These are phyloP conservation scores for Drosophila bocki DNA, from an alignment of 1,140 invertebrate species.

Conservation along the genomic window DNA sequence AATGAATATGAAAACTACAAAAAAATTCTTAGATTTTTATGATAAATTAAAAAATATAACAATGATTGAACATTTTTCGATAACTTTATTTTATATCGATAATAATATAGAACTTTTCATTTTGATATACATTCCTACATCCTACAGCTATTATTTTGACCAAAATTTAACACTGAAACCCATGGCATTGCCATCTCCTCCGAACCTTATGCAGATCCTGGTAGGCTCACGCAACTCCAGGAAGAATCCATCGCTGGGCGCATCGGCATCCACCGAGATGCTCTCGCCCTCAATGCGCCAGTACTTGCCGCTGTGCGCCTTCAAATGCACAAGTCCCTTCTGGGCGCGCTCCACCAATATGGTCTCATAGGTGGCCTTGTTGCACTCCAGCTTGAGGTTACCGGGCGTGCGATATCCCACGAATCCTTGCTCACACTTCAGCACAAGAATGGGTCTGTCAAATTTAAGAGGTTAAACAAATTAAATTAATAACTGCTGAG, in stretches of 20 bases:
- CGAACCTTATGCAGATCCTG: conserved; percentile 92
- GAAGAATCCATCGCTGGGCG: conserved; percentile 94
- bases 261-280: conserved; percentile 93
- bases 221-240: conserved; percentile 96
- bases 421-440: conserved; percentile 98
- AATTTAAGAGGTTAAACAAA: background rate
- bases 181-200: background rate
- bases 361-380: conserved; percentile 97
- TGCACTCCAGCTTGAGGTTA: conserved; percentile 95
- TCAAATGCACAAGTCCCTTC: conserved; percentile 96
- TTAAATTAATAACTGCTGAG: background rate
- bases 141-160: background rate
- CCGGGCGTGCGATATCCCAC: conserved; percentile 94
- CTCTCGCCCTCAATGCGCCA: conserved; percentile 95
- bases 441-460: conserved; percentile 93
- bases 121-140: background rate
- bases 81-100: background rate
- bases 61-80: too few species aligned
- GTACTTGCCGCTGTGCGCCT: conserved; percentile 97
- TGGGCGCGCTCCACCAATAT: conserved; percentile 95
- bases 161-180: background rate
- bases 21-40: too few species aligned
- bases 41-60: too few species aligned
- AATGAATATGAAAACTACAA: too few species aligned
- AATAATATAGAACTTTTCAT: background rate